phyloP scores from a whole-genome alignment of 1,140 invertebrate species.

The Pygmarrhopalites habei region DNA sequence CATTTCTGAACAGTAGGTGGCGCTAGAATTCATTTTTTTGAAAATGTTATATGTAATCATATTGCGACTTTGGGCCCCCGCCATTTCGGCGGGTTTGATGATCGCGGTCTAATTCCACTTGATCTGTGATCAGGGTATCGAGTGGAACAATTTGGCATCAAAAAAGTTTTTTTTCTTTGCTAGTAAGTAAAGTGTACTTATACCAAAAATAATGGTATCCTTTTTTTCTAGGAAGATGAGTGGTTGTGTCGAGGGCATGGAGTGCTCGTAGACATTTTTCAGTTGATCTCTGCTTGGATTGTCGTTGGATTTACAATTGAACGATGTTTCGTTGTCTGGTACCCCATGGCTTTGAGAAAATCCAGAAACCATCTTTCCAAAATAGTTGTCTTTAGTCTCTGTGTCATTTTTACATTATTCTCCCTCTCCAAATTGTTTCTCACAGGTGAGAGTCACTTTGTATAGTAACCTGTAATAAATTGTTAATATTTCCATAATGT shows the following conservation, averaged over 20 bases:
- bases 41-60: too few relatives aligned
- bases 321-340: constrained; percentile 33
- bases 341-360: constrained; percentile 20
- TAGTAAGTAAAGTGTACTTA: too few relatives aligned
- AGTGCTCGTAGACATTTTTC: constrained; percentile 36
- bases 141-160: too few relatives aligned
- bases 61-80: too few relatives aligned
- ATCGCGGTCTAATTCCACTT: too few relatives aligned
- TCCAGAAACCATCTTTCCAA: constrained; percentile 18
- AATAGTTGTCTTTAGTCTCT: constrained; percentile 12
- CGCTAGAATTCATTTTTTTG: too few relatives aligned
- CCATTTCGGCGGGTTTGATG: too few relatives aligned
- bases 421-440: constrained; percentile 33
- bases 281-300: constrained; percentile 34
- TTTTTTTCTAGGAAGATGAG: constrained; percentile 16
- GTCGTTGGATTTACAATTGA: constrained; percentile 36
- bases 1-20: too few relatives aligned
- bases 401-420: constrained; percentile 15
- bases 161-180: too few relatives aligned
- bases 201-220: too few relatives aligned
- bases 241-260: constrained; percentile 35
- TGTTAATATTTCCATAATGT: neutral
- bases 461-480: neutral
- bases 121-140: too few relatives aligned
- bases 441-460: constrained; percentile 12